These are phyloP conservation scores for Drosophila orosa DNA, from an alignment of 1,140 invertebrate genomes.

Conservation along the genomic window DNA sequence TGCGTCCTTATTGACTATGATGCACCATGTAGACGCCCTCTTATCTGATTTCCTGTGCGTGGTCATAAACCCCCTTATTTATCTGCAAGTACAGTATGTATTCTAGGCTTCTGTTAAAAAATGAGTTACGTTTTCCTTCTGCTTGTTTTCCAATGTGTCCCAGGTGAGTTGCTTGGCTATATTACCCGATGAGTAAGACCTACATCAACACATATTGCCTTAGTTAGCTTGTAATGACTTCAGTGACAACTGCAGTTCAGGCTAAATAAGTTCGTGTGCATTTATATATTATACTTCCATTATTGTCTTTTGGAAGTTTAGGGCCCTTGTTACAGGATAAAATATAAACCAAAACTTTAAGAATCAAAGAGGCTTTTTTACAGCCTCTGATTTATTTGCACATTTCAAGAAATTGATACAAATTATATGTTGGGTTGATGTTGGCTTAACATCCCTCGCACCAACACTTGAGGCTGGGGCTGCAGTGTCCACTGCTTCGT, in stretches of 20 bases:
- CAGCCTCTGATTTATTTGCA: not conserved
- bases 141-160: not conserved
- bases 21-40: not conserved
- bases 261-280: too few relatives aligned
- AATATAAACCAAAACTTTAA: not conserved
- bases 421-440: too few relatives aligned
- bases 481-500: slow-evolving; percentile 14
- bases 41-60: not conserved
- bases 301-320: not conserved
- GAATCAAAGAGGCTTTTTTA: not conserved
- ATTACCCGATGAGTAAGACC: not conserved
- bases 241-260: not conserved
- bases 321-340: not conserved
- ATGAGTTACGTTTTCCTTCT: too few relatives aligned
- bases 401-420: not conserved
- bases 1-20: not conserved
- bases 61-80: not conserved
- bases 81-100: not conserved
- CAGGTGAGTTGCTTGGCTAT: not conserved
- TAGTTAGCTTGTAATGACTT: not conserved
- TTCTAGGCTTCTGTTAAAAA: not conserved
- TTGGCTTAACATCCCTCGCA: slow-evolving; percentile 16
- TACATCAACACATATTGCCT: not conserved
- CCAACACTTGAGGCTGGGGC: slow-evolving; percentile 12
- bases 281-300: too few relatives aligned